Evolutionary conservation across 2,888 invertebrate species (phyloP), one percentile per base, ranked within the genome.

Genomic region (Trichopria drosophilae): DNA sequence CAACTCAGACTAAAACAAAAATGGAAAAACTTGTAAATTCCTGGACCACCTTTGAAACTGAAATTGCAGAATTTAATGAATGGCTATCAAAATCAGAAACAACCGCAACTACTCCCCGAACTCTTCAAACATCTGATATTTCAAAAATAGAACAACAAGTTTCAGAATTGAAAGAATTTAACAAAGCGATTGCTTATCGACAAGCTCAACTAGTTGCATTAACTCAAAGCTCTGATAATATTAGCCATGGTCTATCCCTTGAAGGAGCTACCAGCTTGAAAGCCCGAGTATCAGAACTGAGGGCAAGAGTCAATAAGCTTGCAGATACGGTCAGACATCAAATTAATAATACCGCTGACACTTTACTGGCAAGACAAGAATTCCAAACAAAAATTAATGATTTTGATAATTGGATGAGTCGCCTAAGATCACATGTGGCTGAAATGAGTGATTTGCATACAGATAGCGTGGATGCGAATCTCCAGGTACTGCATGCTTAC

Each of bases 181-280:
- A 88, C 58, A 90, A 90, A 65, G 90, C 92, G 69, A 85, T 94
- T 58, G 87, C 88, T 0, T 88, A 89, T 67, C 90, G 92, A 63
- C 90, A 91, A 75, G 87, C 89, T 0, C 89, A 90, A 71, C 77
- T 93, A 34, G 87, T 91, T 29, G 82, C 85, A 1, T 72, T 93
- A 32, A 88, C 88, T 0, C 90, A 92, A 72, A 83, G 82, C 35
- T 86, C 87, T 57, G 93, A 93, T 69, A 84, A 85, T 48, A 86
- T 93, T 16, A 85, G 87, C 51, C 85, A 90, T 62, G 83, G 83
- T 57, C 78, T 93, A 40, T 84, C 88, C 28, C 83, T 90, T 1
- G 92, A 93, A 72, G 91, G 90, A 4, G 86, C 86, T 0, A 79
- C 79, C 2, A 73, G 82, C 7, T 73, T 93, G 1, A 91, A 90